Conservation (phyloP, 2,888 invertebrate species). For the Coleophora flavipennella region DNA sequence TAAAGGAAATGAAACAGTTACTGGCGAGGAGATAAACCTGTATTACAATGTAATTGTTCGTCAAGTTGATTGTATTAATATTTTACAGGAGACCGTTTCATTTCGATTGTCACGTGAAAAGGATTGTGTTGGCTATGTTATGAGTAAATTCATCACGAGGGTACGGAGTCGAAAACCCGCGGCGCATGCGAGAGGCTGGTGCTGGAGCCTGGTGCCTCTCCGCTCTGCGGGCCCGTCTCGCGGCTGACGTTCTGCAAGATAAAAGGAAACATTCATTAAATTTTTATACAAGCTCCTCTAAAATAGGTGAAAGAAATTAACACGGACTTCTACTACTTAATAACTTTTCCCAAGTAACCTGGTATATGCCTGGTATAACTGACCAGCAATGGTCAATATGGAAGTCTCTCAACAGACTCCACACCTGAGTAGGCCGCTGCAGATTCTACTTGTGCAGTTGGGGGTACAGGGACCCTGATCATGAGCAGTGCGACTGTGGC, state of each 20-base stretch:
- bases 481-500: too few species aligned
- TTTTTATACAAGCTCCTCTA: too few species aligned
- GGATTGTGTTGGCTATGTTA: constrained; percentile 34
- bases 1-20: constrained; percentile 31
- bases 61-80: constrained; percentile 16
- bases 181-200: constrained; percentile 54
- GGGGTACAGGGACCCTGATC: too few species aligned
- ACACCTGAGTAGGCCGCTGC: too few species aligned
- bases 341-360: too few species aligned
- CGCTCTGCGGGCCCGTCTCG: constrained; percentile 73
- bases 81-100: constrained; percentile 19
- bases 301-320: too few species aligned
- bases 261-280: not conserved
- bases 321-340: too few species aligned
- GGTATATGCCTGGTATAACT: too few species aligned
- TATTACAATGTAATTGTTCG: constrained; percentile 9
- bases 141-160: constrained; percentile 59
- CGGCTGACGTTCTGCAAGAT: constrained; percentile 60
- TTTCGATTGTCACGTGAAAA: constrained; percentile 52
- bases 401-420: too few species aligned
- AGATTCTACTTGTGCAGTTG: too few species aligned
- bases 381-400: too few species aligned
- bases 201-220: constrained; percentile 76
- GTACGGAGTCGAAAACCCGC: constrained; percentile 55
- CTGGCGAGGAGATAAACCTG: not conserved